A percentile compares a stretch with the other conserved stretches of the same genome.
These are phyloP conservation scores for Eulemur macaco DNA, from an alignment of 2,113 vertebrate genomes.

Conservation along the genomic window DNA sequence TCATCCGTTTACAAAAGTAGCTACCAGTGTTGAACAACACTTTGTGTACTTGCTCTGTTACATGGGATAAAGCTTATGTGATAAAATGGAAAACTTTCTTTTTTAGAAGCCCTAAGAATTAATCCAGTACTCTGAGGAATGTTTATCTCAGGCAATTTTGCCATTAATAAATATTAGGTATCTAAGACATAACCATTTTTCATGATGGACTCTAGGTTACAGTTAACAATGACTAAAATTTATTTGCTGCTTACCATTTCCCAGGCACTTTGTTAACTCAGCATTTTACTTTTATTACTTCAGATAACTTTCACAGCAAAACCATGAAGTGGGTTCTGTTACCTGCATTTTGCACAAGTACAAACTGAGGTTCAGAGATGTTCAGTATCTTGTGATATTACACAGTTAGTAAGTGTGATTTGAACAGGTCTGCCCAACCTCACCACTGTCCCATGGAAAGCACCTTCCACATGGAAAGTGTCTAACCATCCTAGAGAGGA, in stretches of 20 bases:
- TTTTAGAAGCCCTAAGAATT: neutral
- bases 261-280: neutral
- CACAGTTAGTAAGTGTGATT: neutral
- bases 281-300: neutral
- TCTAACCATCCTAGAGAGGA: neutral
- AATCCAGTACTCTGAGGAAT: neutral
- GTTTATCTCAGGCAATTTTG: conserved; percentile 16
- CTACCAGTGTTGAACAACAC: conserved; percentile 23
- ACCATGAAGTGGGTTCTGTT: neutral
- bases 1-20: conserved; percentile 53
- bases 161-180: neutral
- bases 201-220: neutral
- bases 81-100: conserved; percentile 21
- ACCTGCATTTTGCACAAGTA: neutral
- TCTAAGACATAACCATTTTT: neutral
- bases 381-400: neutral
- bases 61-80: neutral
- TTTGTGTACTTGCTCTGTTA: conserved; percentile 18
- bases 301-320: neutral
- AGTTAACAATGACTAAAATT: neutral
- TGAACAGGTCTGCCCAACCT: neutral
- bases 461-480: neutral
- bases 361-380: neutral
- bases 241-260: neutral
- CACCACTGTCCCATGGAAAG: neutral